phyloP scores from a whole-genome alignment of 2,888 invertebrate genomes.

The Petrolisthes cinctipes region DNA sequence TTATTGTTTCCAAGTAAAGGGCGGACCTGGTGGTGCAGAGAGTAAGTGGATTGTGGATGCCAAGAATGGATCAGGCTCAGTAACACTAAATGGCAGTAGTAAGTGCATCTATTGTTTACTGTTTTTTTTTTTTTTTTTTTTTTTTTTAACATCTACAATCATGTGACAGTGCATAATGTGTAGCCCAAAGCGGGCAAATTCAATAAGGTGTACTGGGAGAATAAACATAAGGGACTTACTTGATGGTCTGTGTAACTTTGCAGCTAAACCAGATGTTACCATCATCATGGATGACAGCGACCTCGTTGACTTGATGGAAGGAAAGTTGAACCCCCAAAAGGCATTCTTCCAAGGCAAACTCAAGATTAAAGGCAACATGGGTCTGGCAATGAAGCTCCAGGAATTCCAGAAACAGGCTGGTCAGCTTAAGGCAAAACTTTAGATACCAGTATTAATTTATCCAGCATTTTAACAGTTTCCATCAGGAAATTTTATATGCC shows the following conservation, averaged over 20 bases:
- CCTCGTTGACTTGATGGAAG: conserved; percentile 87
- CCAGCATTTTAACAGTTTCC: not conserved
- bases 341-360: conserved; percentile 95
- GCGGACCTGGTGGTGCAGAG: conserved; percentile 80
- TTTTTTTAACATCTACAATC: not conserved
- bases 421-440: conserved; percentile 68
- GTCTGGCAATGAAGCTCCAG: conserved; percentile 92
- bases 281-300: conserved; percentile 91
- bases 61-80: conserved; percentile 74
- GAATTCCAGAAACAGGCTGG: conserved; percentile 76
- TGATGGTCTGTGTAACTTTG: not conserved
- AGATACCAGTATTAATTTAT: not conserved
- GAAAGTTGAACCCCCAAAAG: conserved; percentile 90
- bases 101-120: conserved; percentile 45
- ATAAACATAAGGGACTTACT: not conserved
- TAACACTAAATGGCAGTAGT: conserved; percentile 73
- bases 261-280: conserved; percentile 88
- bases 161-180: not conserved
- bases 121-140: not conserved
- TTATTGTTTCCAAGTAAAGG: conserved; percentile 90
- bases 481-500: not conserved
- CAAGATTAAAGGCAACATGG: conserved; percentile 92
- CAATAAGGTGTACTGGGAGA: not conserved
- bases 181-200: not conserved
- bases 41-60: conserved; percentile 94